Evolutionary conservation across 2,113 vertebrate species (phyloP).

Genomic region (rabbit (Oryctolagus cuniculus)): DNA sequence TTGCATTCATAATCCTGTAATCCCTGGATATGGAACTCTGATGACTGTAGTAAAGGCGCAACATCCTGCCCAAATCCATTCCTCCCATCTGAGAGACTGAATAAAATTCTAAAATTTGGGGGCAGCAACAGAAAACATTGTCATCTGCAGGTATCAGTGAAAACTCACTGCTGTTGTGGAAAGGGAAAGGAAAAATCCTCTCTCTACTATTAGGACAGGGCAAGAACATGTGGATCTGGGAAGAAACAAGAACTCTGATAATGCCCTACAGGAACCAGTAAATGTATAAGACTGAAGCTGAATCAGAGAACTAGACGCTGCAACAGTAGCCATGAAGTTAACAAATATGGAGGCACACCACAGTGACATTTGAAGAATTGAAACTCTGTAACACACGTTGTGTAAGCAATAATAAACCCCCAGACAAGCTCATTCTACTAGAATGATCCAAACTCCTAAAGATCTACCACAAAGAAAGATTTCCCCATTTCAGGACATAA

Average conservation of each 20-base stretch:
- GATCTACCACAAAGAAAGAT: neutral
- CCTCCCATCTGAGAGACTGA: neutral
- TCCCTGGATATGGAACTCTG: too few relatives aligned
- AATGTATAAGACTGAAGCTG: neutral
- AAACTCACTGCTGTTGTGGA: neutral
- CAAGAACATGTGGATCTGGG: too few relatives aligned
- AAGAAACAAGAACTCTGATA: neutral
- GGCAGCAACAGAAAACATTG: neutral
- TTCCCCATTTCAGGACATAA: neutral
- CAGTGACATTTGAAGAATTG: neutral
- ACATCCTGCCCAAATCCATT: neutral
- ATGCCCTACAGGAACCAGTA: neutral
- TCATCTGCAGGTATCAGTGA: neutral
- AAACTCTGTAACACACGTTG: neutral
- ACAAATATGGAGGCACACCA: neutral
- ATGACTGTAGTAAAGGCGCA: neutral
- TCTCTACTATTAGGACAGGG: neutral
- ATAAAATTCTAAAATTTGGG: neutral
- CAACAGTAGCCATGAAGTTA: neutral
- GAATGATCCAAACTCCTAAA: neutral
- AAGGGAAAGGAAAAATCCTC: neutral
- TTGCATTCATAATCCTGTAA: neutral
- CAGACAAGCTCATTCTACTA: neutral
- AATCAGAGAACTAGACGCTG: neutral
- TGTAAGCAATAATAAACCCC: too few relatives aligned